Evolutionary conservation across 2,888 invertebrate genomes (phyloP), one percentile per base, ranked within the genome.

Genomic region (Leptopilina myrica): DNA sequence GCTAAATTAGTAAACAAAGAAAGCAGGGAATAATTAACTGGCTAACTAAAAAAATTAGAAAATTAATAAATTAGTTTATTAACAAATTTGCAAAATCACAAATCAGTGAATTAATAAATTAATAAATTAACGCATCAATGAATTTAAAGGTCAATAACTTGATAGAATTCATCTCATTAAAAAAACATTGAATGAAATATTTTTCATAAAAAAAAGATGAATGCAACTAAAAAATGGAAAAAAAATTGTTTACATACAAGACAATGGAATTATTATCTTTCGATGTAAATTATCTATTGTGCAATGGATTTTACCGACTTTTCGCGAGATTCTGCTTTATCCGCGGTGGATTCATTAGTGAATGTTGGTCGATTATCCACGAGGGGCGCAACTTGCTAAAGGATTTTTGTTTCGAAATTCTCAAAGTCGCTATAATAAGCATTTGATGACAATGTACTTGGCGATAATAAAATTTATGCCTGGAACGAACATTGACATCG

Each of bases 391-490:
- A 56, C n/a, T 33, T 73, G 56, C 69, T 53, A 8, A 9, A 56
- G 26, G 9, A 49, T 33, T 20, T 9, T 20, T 9, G 15, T 62
- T 59, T 62, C 62, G n/a, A 53, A 8, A 56, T 73, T 53, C 12
- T 46, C 20, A 4, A n/a, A n/a, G 14, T n/a, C 9, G 4, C 49
- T 49, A 8, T 43, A 56, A 56, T 73, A 14, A 73, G 26, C 14
- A 53, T 26, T 49, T n/a, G 53, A 73, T 73, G 49, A 53, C 53
- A 73, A 73, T 53, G 33, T 53, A 69, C 62, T 62, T 8, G 20
- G 20, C 69, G 33, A 73, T 73, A 33, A 73, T 73, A 56, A 73
- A 49, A 56, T 69, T 69, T 69, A 73, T 73, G 69, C 53, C 69
- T 12, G 69, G 69, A 73, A 53, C 67, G 49, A 69, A 33, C 69